phyloP scores from a whole-genome alignment of 2,113 vertebrate genomes.

The Tetrax tetrax region DNA sequence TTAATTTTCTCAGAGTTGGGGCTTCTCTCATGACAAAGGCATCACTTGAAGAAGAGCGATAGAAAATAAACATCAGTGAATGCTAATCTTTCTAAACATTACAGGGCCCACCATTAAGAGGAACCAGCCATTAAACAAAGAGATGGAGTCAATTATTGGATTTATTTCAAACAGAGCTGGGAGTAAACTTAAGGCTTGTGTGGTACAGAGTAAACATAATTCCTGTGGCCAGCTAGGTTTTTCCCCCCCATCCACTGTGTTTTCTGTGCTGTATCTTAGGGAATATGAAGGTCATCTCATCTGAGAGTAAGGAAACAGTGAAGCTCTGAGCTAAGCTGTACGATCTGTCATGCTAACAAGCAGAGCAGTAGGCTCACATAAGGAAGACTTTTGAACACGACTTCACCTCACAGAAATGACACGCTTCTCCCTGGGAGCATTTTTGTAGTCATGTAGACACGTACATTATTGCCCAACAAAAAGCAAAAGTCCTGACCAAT shows the following conservation, averaged over 20 bases:
- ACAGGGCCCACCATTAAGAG: background rate
- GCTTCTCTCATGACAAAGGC: background rate
- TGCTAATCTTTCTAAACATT: background rate
- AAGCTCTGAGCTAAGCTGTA: background rate
- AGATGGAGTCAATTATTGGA: background rate
- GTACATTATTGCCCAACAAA: background rate
- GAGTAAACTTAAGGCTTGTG: background rate
- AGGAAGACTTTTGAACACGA: background rate
- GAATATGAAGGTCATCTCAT: background rate
- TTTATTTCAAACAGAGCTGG: background rate
- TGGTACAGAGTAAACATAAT: background rate
- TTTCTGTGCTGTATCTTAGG: background rate
- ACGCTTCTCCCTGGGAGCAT: background rate
- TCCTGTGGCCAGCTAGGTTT: background rate
- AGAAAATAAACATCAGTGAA: background rate
- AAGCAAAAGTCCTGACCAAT: background rate
- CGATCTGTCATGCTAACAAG: background rate
- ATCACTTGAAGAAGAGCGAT: background rate
- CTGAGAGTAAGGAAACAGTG: background rate
- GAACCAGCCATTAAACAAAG: background rate
- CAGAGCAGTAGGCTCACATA: background rate
- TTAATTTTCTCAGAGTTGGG: background rate
- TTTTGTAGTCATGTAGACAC: background rate
- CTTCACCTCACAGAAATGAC: background rate
- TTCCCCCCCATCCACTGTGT: background rate